A percentile compares a stretch with the other conserved stretches of the same genome.
phyloP scores from a whole-genome alignment of 1,140 invertebrate species.

The Telenomus remus region DNA sequence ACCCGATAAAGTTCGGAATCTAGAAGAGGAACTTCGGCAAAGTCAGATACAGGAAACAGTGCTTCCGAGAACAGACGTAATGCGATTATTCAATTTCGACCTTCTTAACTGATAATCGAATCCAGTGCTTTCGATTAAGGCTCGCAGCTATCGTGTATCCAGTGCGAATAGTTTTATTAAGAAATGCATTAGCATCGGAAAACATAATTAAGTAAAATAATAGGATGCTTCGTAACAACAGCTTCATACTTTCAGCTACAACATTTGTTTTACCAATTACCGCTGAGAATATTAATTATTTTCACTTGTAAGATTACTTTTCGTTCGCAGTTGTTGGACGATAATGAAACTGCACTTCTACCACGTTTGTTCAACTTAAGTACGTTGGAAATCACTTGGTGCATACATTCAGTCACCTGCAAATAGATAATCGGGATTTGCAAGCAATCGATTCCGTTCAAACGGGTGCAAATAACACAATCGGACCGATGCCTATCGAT shows the following conservation, averaged over 20 bases:
- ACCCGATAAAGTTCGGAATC: constrained; percentile 58
- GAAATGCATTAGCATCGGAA: constrained; percentile 40
- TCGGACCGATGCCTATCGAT: constrained; percentile 41
- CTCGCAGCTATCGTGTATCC: constrained; percentile 46
- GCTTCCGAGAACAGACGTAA: constrained; percentile 59
- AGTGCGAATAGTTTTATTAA: constrained; percentile 44
- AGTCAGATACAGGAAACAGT: constrained; percentile 58
- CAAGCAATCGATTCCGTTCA: constrained; percentile 49
- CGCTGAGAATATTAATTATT: background rate
- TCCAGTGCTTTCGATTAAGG: constrained; percentile 56
- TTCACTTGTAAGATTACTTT: background rate
- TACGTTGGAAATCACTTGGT: constrained; percentile 46
- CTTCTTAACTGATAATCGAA: constrained; percentile 60
- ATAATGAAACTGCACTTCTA: constrained; percentile 20
- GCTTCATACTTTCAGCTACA: constrained; percentile 5
- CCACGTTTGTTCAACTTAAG: constrained; percentile 33
- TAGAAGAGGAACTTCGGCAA: constrained; percentile 58
- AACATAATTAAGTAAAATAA: constrained; percentile 38
- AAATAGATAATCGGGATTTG: constrained; percentile 54
- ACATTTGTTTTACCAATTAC: background rate
- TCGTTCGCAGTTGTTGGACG: background rate
- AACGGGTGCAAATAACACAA: constrained; percentile 50
- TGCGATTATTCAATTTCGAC: constrained; percentile 60
- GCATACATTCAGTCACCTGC: constrained; percentile 49
- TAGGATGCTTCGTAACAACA: constrained; percentile 34